These are phyloP conservation scores for Gonocerus acuteangulatus DNA, from an alignment of 2,888 invertebrate genomes.

Conservation along the genomic window DNA sequence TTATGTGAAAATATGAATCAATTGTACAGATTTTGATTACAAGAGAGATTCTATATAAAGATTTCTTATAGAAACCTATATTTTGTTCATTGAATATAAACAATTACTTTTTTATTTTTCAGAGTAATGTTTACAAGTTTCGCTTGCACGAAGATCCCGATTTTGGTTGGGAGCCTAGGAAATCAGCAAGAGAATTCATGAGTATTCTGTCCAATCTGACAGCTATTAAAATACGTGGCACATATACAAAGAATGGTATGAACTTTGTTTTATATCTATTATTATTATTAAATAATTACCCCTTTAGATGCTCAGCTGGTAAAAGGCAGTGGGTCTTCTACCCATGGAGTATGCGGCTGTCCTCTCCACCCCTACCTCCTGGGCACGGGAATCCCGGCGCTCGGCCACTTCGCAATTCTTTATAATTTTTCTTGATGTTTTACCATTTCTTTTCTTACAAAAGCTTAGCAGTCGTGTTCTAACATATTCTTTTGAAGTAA, in stretches of 20 bases:
- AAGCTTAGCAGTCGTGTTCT: too few species aligned
- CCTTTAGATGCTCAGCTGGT: neutral
- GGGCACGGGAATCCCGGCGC: too few species aligned
- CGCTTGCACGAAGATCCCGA: slow-evolving; percentile 83
- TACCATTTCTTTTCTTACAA: too few species aligned
- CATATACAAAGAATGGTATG: slow-evolving; percentile 69
- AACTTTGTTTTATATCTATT: neutral
- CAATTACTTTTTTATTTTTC: slow-evolving; percentile 32
- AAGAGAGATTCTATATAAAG: too few species aligned
- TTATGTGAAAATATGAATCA: neutral
- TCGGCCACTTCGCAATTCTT: too few species aligned
- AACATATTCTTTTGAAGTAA: too few species aligned
- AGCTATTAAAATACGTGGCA: slow-evolving; percentile 86
- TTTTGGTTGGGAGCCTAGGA: slow-evolving; percentile 89
- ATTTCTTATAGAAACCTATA: too few species aligned
- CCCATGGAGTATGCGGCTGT: too few species aligned
- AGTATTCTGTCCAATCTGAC: slow-evolving; percentile 88
- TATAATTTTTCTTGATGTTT: too few species aligned
- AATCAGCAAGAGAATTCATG: slow-evolving; percentile 82
- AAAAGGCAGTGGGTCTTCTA: too few species aligned
- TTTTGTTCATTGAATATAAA: too few species aligned
- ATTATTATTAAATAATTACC: neutral
- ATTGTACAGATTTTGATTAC: neutral
- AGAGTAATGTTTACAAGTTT: slow-evolving; percentile 73
- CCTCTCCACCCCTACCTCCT: too few species aligned